Evolutionary conservation across 2,113 vertebrate species (phyloP).

Genomic region (Blennius ocellaris): DNA sequence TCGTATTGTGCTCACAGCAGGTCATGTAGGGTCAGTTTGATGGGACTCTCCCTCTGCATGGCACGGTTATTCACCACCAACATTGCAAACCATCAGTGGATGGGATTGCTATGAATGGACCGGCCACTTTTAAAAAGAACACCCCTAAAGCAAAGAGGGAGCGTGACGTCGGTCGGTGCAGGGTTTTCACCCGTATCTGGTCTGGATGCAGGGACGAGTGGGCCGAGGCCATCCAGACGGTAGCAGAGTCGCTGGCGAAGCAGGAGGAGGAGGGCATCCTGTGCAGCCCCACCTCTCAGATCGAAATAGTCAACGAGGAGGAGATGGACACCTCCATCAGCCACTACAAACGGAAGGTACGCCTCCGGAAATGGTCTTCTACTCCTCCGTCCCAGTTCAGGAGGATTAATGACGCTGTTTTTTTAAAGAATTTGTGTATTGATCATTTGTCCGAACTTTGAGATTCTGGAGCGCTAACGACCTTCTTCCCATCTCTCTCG

Average conservation of each 20-base stretch:
- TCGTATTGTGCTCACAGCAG: no score
- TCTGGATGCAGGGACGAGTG: constrained; percentile 92
- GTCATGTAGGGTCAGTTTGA: no score
- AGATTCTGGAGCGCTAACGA: no score
- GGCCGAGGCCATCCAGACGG: constrained; percentile 96
- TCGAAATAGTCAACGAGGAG: constrained; percentile 85
- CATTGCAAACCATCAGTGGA: no score
- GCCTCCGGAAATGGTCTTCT: background rate
- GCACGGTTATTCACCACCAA: no score
- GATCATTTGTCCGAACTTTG: no score
- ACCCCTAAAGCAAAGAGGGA: background rate
- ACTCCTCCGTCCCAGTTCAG: no score
- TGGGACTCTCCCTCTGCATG: no score
- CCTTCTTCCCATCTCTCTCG: background rate
- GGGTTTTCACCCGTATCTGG: background rate
- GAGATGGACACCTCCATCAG: constrained; percentile 95
- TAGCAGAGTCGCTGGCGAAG: constrained; percentile 95
- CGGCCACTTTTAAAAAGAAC: background rate
- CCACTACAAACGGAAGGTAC: constrained; percentile 89
- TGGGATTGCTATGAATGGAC: no score
- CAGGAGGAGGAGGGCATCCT: constrained; percentile 96
- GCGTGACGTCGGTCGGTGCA: background rate
- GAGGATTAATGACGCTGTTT: no score
- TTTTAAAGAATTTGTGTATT: no score
- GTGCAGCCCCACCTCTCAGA: constrained; percentile 81